Evolutionary conservation across 2,113 vertebrate species (phyloP).

Genomic region (Aphyosemion australe): DNA sequence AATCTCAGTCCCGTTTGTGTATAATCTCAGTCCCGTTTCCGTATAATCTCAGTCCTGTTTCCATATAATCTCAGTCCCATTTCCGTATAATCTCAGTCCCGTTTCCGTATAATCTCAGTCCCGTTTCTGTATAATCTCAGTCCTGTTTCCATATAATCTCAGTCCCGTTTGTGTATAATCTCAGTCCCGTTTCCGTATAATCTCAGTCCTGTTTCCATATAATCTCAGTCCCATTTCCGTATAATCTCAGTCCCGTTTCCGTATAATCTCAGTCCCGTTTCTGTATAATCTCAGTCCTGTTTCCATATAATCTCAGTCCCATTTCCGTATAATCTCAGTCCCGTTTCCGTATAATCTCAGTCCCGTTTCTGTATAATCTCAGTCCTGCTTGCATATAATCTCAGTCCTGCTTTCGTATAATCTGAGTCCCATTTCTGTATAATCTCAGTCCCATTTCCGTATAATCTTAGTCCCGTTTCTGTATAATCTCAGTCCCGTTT

Average conservation of each 20-base stretch:
- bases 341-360: neutral
- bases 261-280: too few species aligned
- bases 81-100: neutral
- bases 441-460: slow-evolving; percentile 18
- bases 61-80: too few species aligned
- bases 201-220: too few species aligned
- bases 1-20: slow-evolving; percentile 7
- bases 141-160: too few species aligned
- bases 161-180: slow-evolving; percentile 36
- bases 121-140: too few species aligned
- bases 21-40: neutral
- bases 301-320: slow-evolving; percentile 44
- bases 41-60: slow-evolving; percentile 40
- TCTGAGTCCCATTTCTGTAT: slow-evolving; percentile 20
- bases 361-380: slow-evolving; percentile 41
- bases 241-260: slow-evolving; percentile 34
- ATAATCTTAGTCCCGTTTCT: slow-evolving; percentile 5
- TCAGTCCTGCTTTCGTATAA: too few species aligned
- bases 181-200: neutral
- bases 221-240: slow-evolving; percentile 2
- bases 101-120: slow-evolving; percentile 45
- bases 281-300: slow-evolving; percentile 4
- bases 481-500: neutral
- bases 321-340: too few species aligned
- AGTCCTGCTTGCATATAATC: neutral